Evolutionary conservation across 2,888 invertebrate genomes (phyloP).

Genomic region (Lamellibrachia columna): DNA sequence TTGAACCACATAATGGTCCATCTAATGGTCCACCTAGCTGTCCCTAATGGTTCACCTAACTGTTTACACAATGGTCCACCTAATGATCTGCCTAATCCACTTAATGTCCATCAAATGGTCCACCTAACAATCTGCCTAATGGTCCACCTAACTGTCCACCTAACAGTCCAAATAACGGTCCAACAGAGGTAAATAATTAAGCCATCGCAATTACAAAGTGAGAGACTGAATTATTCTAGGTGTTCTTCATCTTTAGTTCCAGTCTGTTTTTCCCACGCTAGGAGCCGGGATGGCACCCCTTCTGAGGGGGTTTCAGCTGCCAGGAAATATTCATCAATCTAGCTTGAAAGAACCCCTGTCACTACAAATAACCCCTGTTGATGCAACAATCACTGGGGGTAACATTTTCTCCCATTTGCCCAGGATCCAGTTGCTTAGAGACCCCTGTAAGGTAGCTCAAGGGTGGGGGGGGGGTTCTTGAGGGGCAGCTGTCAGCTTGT

Average conservation of each 20-base stretch:
- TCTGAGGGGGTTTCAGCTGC: not conserved
- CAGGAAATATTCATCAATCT: conserved; percentile 16
- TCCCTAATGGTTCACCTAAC: too few species aligned
- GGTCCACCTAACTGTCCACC: too few species aligned
- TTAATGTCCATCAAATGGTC: too few species aligned
- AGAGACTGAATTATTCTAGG: not conserved
- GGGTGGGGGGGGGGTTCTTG: not conserved
- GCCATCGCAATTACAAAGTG: not conserved
- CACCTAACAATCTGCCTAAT: too few species aligned
- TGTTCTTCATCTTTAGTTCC: not conserved
- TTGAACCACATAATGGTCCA: too few species aligned
- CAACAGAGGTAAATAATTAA: not conserved
- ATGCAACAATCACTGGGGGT: not conserved
- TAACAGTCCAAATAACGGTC: too few species aligned
- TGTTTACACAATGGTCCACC: too few species aligned
- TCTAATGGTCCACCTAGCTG: too few species aligned
- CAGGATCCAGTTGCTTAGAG: not conserved
- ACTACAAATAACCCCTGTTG: not conserved
- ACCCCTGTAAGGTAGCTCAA: not conserved
- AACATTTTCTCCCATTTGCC: not conserved
- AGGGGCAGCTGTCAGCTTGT: not conserved
- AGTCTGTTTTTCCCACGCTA: not conserved
- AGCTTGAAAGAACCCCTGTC: not conserved
- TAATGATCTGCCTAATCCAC: too few species aligned
- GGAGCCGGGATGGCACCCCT: not conserved